phyloP scores from a whole-genome alignment of 2,797 vertebrate species.

The Crocidura indochinensis region DNA sequence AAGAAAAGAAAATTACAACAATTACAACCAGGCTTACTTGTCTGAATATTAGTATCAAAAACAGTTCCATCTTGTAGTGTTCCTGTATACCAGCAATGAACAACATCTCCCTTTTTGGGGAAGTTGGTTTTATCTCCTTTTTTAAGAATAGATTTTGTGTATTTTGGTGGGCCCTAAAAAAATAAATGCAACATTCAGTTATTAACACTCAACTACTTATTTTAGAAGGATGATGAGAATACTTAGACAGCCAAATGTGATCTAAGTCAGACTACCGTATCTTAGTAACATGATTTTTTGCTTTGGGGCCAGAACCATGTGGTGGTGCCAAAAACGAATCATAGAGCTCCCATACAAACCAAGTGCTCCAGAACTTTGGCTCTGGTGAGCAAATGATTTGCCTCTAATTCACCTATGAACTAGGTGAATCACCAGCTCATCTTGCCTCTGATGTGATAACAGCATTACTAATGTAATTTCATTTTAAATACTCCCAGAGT shows the following conservation, averaged over 20 bases:
- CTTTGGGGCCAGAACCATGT: too few species aligned
- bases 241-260: background rate
- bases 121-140: slow-evolving; percentile 98
- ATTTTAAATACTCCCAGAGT: slow-evolving; percentile 52
- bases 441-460: background rate
- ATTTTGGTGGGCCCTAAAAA: slow-evolving; percentile 95
- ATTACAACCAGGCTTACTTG: slow-evolving; percentile 89
- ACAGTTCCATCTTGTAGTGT: slow-evolving; percentile 96
- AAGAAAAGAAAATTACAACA: background rate
- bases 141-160: slow-evolving; percentile 95
- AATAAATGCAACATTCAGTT: background rate
- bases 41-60: slow-evolving; percentile 96
- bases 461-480: slow-evolving; percentile 43
- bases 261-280: background rate
- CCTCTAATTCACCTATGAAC: slow-evolving; percentile 2
- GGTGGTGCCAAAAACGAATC: too few species aligned
- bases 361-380: background rate
- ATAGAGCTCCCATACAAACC: too few species aligned
- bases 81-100: slow-evolving; percentile 98
- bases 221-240: slow-evolving; percentile 43
- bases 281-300: background rate
- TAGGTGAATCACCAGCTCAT: slow-evolving; percentile 15
- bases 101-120: slow-evolving; percentile 96
- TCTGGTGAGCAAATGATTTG: slow-evolving; percentile 23
- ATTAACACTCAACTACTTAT: background rate